phyloP scores from a whole-genome alignment of 2,888 invertebrate species.

The Halocaridina rubra region DNA sequence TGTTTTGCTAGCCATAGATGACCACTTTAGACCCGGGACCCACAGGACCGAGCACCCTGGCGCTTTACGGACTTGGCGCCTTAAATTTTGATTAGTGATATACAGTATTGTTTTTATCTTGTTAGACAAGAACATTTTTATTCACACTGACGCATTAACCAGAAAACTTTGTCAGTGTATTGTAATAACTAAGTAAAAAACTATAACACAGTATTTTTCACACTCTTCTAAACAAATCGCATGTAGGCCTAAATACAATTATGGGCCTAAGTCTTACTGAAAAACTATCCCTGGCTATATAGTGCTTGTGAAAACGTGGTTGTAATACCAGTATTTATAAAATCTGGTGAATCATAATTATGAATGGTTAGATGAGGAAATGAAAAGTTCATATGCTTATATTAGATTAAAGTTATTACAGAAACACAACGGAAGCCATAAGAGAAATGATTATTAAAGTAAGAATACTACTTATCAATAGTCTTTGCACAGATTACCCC shows the following conservation, averaged over 20 bases:
- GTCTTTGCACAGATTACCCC: constrained; percentile 46
- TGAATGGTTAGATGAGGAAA: constrained; percentile 21
- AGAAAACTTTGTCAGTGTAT: constrained; percentile 50
- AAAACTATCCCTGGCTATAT: constrained; percentile 53
- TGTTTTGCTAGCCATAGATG: constrained; percentile 19
- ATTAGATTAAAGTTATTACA: constrained; percentile 1
- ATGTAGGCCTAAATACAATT: constrained; percentile 54
- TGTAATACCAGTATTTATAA: constrained; percentile 53
- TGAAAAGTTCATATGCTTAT: constrained; percentile 19
- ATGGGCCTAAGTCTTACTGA: constrained; percentile 52
- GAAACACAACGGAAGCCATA: constrained; percentile 13
- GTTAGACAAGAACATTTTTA: constrained; percentile 39
- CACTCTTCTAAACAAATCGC: constrained; percentile 57
- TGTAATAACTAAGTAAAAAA: constrained; percentile 58
- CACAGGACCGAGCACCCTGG: constrained; percentile 32
- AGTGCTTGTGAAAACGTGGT: constrained; percentile 48
- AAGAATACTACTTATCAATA: constrained; percentile 13
- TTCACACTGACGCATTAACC: constrained; percentile 48
- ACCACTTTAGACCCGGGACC: constrained; percentile 24
- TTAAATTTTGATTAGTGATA: constrained; percentile 55
- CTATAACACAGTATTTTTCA: constrained; percentile 54
- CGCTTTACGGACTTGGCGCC: constrained; percentile 40
- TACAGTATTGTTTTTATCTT: constrained; percentile 29
- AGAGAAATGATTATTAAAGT: constrained; percentile 22
- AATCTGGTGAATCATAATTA: constrained; percentile 17